These are phyloP conservation scores for Sarotherodon lohbergeri DNA, from an alignment of 2,113 vertebrate species.

Conservation along the genomic window DNA sequence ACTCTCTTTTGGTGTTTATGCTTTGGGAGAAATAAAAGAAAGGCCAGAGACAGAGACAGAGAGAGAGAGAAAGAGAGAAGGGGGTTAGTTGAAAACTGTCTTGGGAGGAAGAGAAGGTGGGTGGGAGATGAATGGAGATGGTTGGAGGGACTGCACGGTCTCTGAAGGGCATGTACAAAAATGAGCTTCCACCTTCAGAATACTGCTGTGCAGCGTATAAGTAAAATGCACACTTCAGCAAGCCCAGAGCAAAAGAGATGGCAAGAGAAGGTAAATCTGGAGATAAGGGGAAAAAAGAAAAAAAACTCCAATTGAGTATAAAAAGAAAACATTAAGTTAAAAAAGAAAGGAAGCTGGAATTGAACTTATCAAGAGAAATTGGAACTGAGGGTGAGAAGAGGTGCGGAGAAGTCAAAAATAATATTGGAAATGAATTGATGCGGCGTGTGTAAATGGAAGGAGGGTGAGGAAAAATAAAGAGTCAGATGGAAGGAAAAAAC, in stretches of 20 bases:
- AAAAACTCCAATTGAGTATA: background rate
- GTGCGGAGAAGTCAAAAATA: background rate
- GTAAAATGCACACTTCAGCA: constrained; percentile 63
- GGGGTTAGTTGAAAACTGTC: background rate
- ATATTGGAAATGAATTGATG: constrained; percentile 27
- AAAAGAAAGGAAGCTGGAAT: background rate
- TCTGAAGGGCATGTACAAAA: constrained; percentile 41
- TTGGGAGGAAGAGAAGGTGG: background rate
- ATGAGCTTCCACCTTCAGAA: constrained; percentile 44
- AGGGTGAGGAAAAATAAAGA: constrained; percentile 8
- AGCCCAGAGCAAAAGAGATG: constrained; percentile 22
- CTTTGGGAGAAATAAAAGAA: constrained; percentile 13
- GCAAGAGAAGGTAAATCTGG: constrained; percentile 23
- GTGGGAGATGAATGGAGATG: constrained; percentile 24
- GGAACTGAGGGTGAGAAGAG: background rate
- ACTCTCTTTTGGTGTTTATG: constrained; percentile 33
- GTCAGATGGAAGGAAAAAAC: constrained; percentile 9
- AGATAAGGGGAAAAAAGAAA: background rate
- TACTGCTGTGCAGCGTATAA: constrained; percentile 39
- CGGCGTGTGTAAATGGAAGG: background rate
- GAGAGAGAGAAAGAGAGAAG: background rate
- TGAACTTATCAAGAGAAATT: constrained; percentile 8
- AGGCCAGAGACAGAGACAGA: background rate
- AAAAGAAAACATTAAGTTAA: constrained; percentile 20
- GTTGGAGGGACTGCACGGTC: constrained; percentile 2